Evolutionary conservation across 2,797 vertebrate species (phyloP).

Genomic region (Anabacerthia variegaticeps): DNA sequence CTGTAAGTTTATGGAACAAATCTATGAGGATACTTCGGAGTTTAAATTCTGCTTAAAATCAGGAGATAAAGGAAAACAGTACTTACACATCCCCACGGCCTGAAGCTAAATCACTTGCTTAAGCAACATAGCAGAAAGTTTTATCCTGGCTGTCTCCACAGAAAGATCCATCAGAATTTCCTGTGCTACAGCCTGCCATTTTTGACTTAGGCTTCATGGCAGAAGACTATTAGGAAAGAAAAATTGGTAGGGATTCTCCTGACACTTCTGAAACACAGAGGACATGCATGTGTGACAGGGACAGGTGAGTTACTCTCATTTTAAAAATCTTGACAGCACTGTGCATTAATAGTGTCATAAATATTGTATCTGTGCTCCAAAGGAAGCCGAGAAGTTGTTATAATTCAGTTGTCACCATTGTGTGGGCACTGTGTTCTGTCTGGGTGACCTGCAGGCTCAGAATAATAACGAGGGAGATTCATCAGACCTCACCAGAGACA

Average conservation of each 20-base stretch:
- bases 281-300: neutral
- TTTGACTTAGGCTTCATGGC: neutral
- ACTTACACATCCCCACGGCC: neutral
- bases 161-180: neutral
- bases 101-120: neutral
- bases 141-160: neutral
- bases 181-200: neutral
- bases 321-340: constrained; percentile 50
- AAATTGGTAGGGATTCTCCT: constrained; percentile 37
- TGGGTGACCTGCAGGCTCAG: constrained; percentile 52
- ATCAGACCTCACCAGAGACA: constrained; percentile 17
- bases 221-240: constrained; percentile 41
- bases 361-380: constrained; percentile 51
- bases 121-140: neutral
- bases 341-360: constrained; percentile 60
- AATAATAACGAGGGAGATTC: constrained; percentile 45
- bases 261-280: constrained; percentile 5
- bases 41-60: neutral
- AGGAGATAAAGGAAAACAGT: neutral
- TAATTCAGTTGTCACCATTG: constrained; percentile 49
- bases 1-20: neutral
- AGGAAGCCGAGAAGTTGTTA: constrained; percentile 47
- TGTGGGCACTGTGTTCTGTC: constrained; percentile 28
- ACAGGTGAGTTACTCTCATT: constrained; percentile 43
- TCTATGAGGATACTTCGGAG: neutral